Evolutionary conservation across 2,888 invertebrate genomes (phyloP), one percentile per base, ranked within the genome.

Genomic region (Folsomia manolachei): DNA sequence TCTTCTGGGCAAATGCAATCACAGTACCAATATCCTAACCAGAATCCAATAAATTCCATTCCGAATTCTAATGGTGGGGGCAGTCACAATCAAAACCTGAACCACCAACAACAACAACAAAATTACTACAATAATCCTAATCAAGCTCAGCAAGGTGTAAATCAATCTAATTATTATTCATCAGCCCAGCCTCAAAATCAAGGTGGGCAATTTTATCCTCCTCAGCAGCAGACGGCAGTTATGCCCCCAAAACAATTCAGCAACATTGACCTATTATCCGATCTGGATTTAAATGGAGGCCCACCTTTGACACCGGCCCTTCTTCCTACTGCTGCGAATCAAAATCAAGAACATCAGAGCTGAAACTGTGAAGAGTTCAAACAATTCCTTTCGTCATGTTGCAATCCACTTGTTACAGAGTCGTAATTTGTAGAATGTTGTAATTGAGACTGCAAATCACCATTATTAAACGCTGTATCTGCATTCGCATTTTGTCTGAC

Each of bases 181-280:
- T 14, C 4, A 39, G 39, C 7, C 14, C 39, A 39, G 39, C 39
- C 39, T 9, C 39, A 39, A 14, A 14, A 14, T 14, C 39, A 39
- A 14, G 39, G 39, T 39, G n/a, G n/a, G n/a, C 39, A 39, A 39
- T 39, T 39, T 39, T 39, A 39, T 39, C 39, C 39, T 4, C 39
- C 4, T 9, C 39, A 39, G 39, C 39, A 39, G 39, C 39, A 39
- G 39, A 4, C 4, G 14, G 7, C 67, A 67, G 25, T n/a, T 21
- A 21, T 21, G 1, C 4, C 64, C 19, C 7, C 4, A 24, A 24
- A 25, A 24, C 25, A 24, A 63, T 2, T 24, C 1, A 73, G 71
- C 25, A 75, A 73, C 61, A 18, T 73, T 24, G 75, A 75, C 26
- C 66, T 75, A 7, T 23, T 75, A 7, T 73, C 75, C 19, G 73